phyloP scores from a whole-genome alignment of 2,888 invertebrate species.

The Incurvaria masculella region DNA sequence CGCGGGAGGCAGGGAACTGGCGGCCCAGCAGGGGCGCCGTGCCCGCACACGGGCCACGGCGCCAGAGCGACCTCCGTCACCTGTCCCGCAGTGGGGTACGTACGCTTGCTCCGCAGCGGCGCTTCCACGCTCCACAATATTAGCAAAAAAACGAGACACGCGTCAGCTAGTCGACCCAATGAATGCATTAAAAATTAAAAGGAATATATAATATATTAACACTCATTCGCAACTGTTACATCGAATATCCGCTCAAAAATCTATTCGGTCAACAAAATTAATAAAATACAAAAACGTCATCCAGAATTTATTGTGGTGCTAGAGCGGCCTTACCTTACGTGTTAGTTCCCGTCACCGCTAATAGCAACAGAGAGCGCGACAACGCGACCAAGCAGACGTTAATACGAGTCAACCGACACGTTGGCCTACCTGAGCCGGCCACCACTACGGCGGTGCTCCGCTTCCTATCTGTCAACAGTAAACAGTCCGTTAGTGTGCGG shows the following conservation, averaged over 20 bases:
- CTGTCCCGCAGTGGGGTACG: conserved; percentile 5
- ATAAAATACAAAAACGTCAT: neutral
- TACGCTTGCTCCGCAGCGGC: neutral
- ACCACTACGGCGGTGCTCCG: conserved; percentile 11
- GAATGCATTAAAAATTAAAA: conserved; percentile 1
- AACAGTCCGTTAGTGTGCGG: conserved; percentile 10
- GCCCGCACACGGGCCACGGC: conserved; percentile 10
- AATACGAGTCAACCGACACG: conserved; percentile 1
- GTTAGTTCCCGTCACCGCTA: conserved; percentile 28
- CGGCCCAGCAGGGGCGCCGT: conserved; percentile 47
- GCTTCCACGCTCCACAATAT: neutral
- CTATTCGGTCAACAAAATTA: conserved; percentile 1
- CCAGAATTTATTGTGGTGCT: neutral
- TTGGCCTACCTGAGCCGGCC: conserved; percentile 29
- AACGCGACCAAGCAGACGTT: conserved; percentile 29
- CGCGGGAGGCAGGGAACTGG: conserved; percentile 53
- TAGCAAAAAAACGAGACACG: neutral
- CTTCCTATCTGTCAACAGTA: conserved; percentile 17
- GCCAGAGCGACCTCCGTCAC: conserved; percentile 5
- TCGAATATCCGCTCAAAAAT: neutral
- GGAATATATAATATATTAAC: neutral
- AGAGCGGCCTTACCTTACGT: conserved; percentile 23
- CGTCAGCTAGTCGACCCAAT: conserved; percentile 1
- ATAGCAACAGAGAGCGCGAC: conserved; percentile 20
- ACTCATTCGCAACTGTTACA: neutral